Conservation (phyloP, 2,888 invertebrate species). For the Gymnocheta viridis region DNA sequence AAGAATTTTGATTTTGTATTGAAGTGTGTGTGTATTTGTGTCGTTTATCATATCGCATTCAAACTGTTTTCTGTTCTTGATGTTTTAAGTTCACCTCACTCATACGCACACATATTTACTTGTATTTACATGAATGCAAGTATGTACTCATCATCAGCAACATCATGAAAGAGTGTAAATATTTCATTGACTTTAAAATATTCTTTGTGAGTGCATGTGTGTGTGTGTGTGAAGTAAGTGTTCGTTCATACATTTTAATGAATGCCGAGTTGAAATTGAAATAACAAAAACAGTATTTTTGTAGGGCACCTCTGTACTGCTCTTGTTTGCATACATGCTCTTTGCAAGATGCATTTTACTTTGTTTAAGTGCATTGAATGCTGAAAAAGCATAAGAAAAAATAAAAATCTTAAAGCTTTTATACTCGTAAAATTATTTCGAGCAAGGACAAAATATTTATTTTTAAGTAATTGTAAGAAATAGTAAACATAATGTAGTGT, state of each 20-base stretch:
- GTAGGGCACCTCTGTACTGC: conserved; percentile 40
- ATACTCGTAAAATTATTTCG: conserved; percentile 25
- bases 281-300: conserved; percentile 24
- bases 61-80: conserved; percentile 42
- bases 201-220: conserved; percentile 21
- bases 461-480: conserved; percentile 39
- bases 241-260: conserved; percentile 39
- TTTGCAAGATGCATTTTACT: conserved; percentile 24
- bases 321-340: background rate
- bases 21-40: background rate
- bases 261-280: conserved; percentile 42
- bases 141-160: conserved; percentile 24
- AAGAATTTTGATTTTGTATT: background rate
- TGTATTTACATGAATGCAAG: background rate
- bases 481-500: background rate
- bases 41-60: conserved; percentile 32
- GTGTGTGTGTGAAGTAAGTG: conserved; percentile 24
- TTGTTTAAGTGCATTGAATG: conserved; percentile 29
- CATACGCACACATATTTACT: conserved; percentile 16
- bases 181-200: conserved; percentile 61
- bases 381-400: conserved; percentile 1
- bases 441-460: conserved; percentile 49
- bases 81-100: conserved; percentile 40
- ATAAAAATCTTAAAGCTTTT: conserved; percentile 25
- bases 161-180: conserved; percentile 43